These are phyloP conservation scores for Tolmerus cingulatus DNA, from an alignment of 2,888 invertebrate genomes.

Conservation along the genomic window DNA sequence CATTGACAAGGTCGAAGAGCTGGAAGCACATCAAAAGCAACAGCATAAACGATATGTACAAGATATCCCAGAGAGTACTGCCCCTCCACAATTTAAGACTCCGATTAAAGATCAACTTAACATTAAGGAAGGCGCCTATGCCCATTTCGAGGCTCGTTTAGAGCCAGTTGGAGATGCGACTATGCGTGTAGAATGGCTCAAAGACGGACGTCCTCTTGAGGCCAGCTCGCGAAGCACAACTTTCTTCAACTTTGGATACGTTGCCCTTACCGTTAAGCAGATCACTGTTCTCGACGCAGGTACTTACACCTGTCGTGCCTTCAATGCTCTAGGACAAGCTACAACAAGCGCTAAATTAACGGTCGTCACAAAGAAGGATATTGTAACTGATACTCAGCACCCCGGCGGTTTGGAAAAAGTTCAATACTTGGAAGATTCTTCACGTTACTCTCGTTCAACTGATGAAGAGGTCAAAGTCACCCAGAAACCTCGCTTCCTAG, in stretches of 20 bases:
- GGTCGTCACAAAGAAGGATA: slow-evolving; percentile 85
- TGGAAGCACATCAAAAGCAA: slow-evolving; percentile 84
- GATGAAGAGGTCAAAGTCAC: slow-evolving; percentile 79
- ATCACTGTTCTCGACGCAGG: slow-evolving; percentile 91
- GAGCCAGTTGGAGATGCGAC: slow-evolving; percentile 93
- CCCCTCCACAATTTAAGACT: slow-evolving; percentile 86
- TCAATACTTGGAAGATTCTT: slow-evolving; percentile 85
- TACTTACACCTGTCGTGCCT: slow-evolving; percentile 86
- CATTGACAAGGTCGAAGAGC: slow-evolving; percentile 89
- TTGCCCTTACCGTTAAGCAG: slow-evolving; percentile 91
- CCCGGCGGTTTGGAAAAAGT: slow-evolving; percentile 92
- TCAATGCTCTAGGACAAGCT: slow-evolving; percentile 86
- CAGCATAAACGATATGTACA: slow-evolving; percentile 82
- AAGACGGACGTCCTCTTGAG: slow-evolving; percentile 89
- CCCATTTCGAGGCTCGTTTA: slow-evolving; percentile 93
- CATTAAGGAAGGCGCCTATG: slow-evolving; percentile 90
- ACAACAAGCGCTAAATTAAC: slow-evolving; percentile 81
- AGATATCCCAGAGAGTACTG: slow-evolving; percentile 80
- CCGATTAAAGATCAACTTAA: slow-evolving; percentile 87
- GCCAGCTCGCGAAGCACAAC: slow-evolving; percentile 92
- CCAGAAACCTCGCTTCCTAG: slow-evolving; percentile 86
- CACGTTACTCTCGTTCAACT: slow-evolving; percentile 71
- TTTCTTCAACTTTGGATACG: slow-evolving; percentile 94
- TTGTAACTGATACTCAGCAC: slow-evolving; percentile 89
- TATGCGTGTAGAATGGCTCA: slow-evolving; percentile 90